Conservation (phyloP, 2,888 invertebrate genomes). For the Acleris cristana region DNA sequence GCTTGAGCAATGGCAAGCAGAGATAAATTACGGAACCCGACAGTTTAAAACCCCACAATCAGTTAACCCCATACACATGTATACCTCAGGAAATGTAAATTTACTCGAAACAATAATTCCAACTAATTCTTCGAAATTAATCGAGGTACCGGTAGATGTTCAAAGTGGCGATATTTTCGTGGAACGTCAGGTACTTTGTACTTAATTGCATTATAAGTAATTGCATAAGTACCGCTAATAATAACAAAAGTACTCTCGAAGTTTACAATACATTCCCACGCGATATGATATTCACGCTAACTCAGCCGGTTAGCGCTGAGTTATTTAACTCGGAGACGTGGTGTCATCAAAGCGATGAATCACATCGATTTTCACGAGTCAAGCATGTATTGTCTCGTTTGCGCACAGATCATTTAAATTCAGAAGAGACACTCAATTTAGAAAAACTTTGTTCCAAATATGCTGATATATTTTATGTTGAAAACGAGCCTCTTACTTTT, state of each 20-base stretch:
- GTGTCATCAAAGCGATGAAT: too few species aligned
- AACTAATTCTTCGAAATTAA: not conserved
- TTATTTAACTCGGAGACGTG: not conserved
- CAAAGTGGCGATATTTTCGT: not conserved
- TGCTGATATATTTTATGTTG: constrained; percentile 36
- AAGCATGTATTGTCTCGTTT: not conserved
- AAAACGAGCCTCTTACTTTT: constrained; percentile 25
- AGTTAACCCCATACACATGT: constrained; percentile 2
- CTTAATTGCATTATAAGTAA: too few species aligned
- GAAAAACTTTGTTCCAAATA: constrained; percentile 20
- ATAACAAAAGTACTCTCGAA: not conserved
- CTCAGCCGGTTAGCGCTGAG: not conserved
- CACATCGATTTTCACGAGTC: not conserved
- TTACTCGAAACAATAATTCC: not conserved
- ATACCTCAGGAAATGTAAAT: not conserved
- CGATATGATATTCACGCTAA: constrained; percentile 2
- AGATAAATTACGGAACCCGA: constrained; percentile 25
- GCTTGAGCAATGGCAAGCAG: too few species aligned
- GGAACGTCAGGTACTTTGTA: not conserved
- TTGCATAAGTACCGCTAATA: not conserved
- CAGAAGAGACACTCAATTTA: too few species aligned
- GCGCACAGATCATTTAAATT: constrained; percentile 3
- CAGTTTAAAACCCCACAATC: not conserved
- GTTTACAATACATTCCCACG: not conserved
- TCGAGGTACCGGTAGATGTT: not conserved